phyloP scores from a whole-genome alignment of 2,797 vertebrate species.

The Limosa lapponica region DNA sequence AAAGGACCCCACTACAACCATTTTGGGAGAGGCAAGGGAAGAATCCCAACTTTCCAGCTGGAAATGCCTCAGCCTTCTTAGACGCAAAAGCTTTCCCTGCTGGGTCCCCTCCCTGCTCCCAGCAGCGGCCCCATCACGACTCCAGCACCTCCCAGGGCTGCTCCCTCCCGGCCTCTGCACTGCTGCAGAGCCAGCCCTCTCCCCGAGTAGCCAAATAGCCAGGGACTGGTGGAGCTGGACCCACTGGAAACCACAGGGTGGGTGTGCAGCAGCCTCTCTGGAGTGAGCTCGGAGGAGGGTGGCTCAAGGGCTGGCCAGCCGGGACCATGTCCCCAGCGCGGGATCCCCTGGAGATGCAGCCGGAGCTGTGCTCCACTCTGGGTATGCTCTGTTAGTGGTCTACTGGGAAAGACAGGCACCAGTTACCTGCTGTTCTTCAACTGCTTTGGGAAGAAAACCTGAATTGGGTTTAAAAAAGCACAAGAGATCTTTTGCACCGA shows the following conservation, averaged over 20 bases:
- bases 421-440: background rate
- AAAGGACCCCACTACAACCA: background rate
- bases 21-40: background rate
- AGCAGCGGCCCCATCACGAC: background rate
- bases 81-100: background rate
- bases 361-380: background rate
- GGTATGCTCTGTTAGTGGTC: background rate
- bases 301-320: background rate
- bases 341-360: background rate
- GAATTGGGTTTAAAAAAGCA: background rate
- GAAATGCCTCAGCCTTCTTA: background rate
- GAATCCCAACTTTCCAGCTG: background rate
- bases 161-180: accelerated
- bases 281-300: background rate
- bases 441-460: background rate
- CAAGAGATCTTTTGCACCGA: background rate
- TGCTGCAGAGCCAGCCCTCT: too few species aligned
- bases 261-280: background rate
- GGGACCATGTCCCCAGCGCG: background rate
- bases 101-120: background rate
- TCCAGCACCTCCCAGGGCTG: background rate
- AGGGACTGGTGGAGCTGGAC: background rate
- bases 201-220: background rate
- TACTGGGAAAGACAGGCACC: background rate
- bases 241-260: background rate